Percentiles rank a stretch among this genome's conserved stretches.
These are phyloP conservation scores for Rhopalosiphum nymphaeae DNA, from an alignment of 2,888 invertebrate genomes.

Conservation along the genomic window DNA sequence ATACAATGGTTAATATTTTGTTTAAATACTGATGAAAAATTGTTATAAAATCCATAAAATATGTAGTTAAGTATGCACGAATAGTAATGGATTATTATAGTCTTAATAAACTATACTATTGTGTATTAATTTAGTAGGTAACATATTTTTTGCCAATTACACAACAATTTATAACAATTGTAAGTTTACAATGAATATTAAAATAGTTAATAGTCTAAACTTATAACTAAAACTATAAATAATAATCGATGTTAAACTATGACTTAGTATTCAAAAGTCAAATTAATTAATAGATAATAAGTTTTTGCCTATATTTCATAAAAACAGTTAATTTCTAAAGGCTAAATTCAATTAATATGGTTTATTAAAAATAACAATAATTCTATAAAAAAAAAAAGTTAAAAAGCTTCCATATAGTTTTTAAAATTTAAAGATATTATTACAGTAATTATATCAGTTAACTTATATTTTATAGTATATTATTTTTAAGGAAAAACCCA, in stretches of 20 bases:
- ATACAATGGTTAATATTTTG: constrained; percentile 2
- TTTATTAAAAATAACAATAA: neutral
- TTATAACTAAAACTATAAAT: neutral
- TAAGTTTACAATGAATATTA: constrained; percentile 10
- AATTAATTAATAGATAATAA: neutral
- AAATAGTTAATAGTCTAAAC: constrained; percentile 17
- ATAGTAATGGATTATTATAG: neutral
- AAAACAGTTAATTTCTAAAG: neutral
- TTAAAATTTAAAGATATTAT: neutral
- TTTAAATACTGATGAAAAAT: constrained; percentile 24
- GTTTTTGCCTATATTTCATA: neutral
- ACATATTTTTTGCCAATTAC: neutral
- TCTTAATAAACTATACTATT: neutral
- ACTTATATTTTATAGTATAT: neutral
- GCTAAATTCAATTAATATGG: neutral
- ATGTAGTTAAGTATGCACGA: neutral
- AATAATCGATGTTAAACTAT: neutral
- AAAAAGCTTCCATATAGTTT: neutral
- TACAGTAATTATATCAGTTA: neutral
- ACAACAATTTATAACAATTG: neutral
- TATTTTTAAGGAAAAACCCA: neutral
- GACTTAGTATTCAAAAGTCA: neutral
- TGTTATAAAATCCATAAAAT: neutral
- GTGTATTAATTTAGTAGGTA: neutral
- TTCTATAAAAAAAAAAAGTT: neutral